Percentiles rank a stretch among this genome's conserved stretches.
phyloP scores from a whole-genome alignment of 1,140 invertebrate genomes.

The Leptonema lineaticorne region DNA sequence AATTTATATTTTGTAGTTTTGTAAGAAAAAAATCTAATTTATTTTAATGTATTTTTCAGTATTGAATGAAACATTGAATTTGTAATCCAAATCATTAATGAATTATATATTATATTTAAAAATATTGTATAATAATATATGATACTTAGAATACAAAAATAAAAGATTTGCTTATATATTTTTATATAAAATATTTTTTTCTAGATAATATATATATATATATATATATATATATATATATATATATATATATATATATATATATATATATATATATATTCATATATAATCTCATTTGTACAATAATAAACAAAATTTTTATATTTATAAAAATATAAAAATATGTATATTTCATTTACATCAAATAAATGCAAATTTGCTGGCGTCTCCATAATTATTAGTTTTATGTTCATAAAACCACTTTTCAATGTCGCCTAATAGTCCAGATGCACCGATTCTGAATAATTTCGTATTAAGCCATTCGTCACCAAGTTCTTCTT shows the following conservation, averaged over 20 bases:
- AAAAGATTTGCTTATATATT: no score
- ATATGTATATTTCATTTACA: not conserved
- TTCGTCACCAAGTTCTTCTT: conserved; percentile 80
- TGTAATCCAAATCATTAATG: no score
- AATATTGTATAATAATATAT: no score
- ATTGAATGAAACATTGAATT: no score
- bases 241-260: not conserved
- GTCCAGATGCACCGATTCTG: conserved; percentile 90
- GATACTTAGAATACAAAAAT: no score
- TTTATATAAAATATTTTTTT: no score
- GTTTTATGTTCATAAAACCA: conserved; percentile 58
- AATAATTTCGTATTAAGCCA: conserved; percentile 87
- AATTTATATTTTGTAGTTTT: no score
- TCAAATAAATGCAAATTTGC: conserved; percentile 33
- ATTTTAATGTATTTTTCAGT: no score
- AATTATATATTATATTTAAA: no score
- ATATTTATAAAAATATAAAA: not conserved
- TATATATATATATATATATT: not conserved
- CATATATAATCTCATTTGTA: not conserved
- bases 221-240: not conserved
- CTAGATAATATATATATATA: no score
- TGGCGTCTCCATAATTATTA: conserved; percentile 33
- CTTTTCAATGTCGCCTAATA: conserved; percentile 78
- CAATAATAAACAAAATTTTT: not conserved
- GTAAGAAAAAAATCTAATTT: no score